Percentiles rank a stretch among this genome's conserved stretches.
phyloP scores from a whole-genome alignment of 2,113 vertebrate species.

The Cettia cetti region DNA sequence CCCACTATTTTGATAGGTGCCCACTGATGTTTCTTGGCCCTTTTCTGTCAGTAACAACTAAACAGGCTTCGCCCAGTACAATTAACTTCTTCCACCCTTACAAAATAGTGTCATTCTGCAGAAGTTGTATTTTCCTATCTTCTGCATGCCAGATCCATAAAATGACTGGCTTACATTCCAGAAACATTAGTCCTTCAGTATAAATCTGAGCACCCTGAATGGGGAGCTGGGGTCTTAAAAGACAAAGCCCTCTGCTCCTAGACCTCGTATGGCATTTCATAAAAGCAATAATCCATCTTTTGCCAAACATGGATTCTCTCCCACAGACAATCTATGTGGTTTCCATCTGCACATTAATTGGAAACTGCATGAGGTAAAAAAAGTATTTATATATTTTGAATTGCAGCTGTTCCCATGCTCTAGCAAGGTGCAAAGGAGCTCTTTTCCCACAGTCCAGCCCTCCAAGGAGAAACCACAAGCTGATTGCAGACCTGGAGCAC shows the following conservation, averaged over 20 bases:
- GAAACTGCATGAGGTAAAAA: conserved; percentile 30
- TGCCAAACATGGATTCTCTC: conserved; percentile 25
- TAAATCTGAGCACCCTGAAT: background rate
- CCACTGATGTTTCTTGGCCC: background rate
- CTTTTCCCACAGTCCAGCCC: conserved; percentile 16
- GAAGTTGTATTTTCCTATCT: background rate
- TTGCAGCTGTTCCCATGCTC: conserved; percentile 5
- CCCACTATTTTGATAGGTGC: background rate
- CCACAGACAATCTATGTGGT: background rate
- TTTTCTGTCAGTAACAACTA: background rate
- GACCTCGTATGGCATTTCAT: background rate
- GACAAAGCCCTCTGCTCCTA: background rate
- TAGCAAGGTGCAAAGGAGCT: conserved; percentile 2
- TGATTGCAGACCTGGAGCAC: background rate
- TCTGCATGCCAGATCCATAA: background rate
- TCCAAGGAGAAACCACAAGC: background rate
- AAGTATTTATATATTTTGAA: background rate
- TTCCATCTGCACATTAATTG: conserved; percentile 46
- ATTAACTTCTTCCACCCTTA: background rate
- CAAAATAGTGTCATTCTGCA: background rate
- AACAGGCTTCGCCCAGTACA: background rate
- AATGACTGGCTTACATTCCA: background rate
- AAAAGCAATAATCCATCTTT: background rate
- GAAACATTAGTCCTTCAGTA: background rate
- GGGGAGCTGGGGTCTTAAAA: background rate